Evolutionary conservation across 2,888 invertebrate genomes (phyloP).

Genomic region (Aquatica leii): DNA sequence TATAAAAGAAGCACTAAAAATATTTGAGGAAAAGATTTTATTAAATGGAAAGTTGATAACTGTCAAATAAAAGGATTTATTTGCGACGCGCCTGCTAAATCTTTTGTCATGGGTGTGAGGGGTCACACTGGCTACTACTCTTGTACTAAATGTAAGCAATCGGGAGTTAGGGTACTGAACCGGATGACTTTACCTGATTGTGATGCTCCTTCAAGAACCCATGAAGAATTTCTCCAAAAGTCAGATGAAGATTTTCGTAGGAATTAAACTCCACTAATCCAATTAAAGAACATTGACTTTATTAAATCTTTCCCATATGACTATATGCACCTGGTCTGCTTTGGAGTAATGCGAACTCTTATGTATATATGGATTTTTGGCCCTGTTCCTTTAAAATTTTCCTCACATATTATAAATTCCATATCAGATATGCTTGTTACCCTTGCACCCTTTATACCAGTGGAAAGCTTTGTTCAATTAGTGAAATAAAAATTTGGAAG

Average conservation of each 20-base stretch:
- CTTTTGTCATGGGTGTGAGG: conserved; percentile 22
- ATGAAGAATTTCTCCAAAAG: conserved; percentile 7
- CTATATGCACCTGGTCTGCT: conserved; percentile 13
- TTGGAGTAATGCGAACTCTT: conserved; percentile 15
- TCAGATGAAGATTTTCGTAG: conserved; percentile 9
- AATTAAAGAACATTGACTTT: conserved; percentile 7
- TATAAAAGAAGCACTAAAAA: conserved; percentile 12
- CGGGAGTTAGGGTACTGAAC: conserved; percentile 9
- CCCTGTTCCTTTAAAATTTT: conserved; percentile 7
- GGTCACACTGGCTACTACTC: conserved; percentile 31
- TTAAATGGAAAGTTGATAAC: conserved; percentile 9
- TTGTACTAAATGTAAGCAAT: conserved; percentile 25
- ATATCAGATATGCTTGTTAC: conserved; percentile 3
- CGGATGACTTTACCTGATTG: conserved; percentile 10
- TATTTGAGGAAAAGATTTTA: conserved; percentile 4
- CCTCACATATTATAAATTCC: background rate
- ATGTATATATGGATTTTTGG: conserved; percentile 14
- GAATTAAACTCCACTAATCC: background rate
- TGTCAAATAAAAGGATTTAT: conserved; percentile 11
- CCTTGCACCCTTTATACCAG: background rate
- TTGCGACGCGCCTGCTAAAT: conserved; percentile 32
- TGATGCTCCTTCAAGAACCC: conserved; percentile 6
- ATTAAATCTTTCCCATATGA: conserved; percentile 10
- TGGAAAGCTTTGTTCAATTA: conserved; percentile 3
- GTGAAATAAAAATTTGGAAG: conserved; percentile 13